Conservation (phyloP, 1,140 invertebrate genomes). For the Apis cerana region DNA sequence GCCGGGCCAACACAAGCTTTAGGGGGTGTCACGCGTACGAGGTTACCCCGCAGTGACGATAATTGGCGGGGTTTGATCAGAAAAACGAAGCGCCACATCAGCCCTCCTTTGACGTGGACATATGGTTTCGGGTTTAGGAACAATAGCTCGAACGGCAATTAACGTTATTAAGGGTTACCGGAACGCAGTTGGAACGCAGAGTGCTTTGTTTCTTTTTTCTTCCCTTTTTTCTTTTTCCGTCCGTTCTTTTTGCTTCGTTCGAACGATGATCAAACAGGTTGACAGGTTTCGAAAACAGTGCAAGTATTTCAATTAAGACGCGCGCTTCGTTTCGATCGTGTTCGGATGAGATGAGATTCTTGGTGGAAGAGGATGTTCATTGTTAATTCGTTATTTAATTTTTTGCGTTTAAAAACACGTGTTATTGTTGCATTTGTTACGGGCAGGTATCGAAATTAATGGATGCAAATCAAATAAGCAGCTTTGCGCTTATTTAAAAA, state of each 20-base stretch:
- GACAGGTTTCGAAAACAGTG: not conserved
- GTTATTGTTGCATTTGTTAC: no score
- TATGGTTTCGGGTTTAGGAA: constrained; percentile 41
- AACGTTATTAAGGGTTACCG: constrained; percentile 30
- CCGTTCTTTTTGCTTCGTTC: not conserved
- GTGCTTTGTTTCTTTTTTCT: not conserved
- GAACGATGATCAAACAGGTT: constrained; percentile 1
- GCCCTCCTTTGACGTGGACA: constrained; percentile 26
- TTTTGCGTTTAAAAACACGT: no score
- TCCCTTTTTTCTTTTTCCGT: no score
- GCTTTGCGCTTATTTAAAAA: no score
- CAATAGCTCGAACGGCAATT: constrained; percentile 43
- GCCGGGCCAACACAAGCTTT: not conserved
- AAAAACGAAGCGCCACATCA: constrained; percentile 35
- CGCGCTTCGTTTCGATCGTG: not conserved
- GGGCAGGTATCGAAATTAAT: no score
- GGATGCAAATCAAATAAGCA: no score
- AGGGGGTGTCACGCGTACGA: constrained; percentile 19
- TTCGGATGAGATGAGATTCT: not conserved
- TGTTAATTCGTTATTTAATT: no score
- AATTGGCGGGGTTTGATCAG: constrained; percentile 52
- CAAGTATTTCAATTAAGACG: constrained; percentile 2
- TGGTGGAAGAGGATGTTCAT: no score
- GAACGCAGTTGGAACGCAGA: not conserved
- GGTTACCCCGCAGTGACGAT: constrained; percentile 34